Conservation (phyloP, 2,113 vertebrate species). For the Cranoglanis bouderius region DNA sequence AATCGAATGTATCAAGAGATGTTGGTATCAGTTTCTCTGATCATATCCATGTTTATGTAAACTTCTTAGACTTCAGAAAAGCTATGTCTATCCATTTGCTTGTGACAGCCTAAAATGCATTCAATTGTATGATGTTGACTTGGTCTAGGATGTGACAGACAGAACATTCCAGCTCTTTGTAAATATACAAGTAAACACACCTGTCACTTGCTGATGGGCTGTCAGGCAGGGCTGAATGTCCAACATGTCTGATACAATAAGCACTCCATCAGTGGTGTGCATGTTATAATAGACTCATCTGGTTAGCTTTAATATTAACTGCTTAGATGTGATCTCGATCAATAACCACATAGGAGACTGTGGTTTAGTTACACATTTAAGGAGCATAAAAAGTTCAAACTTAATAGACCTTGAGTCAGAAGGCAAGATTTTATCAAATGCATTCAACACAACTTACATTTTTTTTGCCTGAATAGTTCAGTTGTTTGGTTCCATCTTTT, state of each 20-base stretch:
- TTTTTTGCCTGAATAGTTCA: not conserved
- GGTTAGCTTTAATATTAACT: not conserved
- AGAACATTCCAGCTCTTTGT: conserved; percentile 6
- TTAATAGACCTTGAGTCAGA: not conserved
- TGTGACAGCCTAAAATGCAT: not conserved
- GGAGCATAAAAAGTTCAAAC: not conserved
- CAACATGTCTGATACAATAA: conserved; percentile 7
- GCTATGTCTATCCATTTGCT: conserved; percentile 6
- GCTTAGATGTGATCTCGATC: not conserved
- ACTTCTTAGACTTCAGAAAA: not conserved
- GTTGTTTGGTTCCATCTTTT: not conserved
- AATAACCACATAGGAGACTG: not conserved
- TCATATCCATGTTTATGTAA: not conserved
- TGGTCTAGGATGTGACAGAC: conserved; percentile 1
- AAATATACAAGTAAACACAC: conserved; percentile 30
- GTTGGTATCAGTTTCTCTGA: not conserved
- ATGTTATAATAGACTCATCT: conserved; percentile 6
- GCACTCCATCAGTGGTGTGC: not conserved
- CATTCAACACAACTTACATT: not conserved
- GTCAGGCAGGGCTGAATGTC: not conserved
- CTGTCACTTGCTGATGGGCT: conserved; percentile 18
- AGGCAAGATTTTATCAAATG: not conserved
- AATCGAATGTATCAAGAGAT: not conserved
- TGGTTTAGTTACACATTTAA: not conserved
- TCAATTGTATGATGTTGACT: conserved; percentile 14